Conservation (phyloP, 2,113 vertebrate species). For the Dipodomys spectabilis region DNA sequence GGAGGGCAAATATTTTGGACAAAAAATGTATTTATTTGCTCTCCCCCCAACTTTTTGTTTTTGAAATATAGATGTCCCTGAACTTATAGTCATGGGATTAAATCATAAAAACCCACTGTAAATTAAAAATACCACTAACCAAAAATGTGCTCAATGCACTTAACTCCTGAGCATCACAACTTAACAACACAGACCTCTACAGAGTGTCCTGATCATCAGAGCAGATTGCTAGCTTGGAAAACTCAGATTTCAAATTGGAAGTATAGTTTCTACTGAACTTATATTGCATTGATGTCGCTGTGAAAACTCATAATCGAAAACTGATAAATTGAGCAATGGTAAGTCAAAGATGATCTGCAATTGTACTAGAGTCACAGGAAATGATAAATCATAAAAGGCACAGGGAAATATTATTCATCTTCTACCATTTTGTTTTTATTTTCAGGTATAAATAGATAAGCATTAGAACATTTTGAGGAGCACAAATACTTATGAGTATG, state of each 20-base stretch:
- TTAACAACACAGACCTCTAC: background rate
- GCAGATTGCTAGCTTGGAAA: background rate
- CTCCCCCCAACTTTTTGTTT: background rate
- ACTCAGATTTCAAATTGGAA: background rate
- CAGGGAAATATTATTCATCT: background rate
- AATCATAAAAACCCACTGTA: background rate
- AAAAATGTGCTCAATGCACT: background rate
- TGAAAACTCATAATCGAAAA: background rate
- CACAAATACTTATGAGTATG: background rate
- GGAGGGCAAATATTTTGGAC: background rate
- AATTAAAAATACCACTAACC: background rate
- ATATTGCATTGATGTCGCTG: background rate
- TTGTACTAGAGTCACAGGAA: background rate
- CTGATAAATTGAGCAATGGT: background rate
- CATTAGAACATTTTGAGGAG: slow-evolving; percentile 4
- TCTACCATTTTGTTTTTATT: background rate
- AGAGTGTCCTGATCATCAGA: background rate
- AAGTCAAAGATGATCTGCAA: background rate
- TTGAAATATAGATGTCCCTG: background rate
- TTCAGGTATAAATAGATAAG: background rate
- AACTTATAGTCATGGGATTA: background rate
- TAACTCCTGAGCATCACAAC: background rate
- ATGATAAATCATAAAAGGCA: background rate
- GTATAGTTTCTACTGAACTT: background rate
- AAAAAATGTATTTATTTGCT: background rate